These are phyloP conservation scores for Lota lota DNA, from an alignment of 2,113 vertebrate genomes.

Conservation along the genomic window DNA sequence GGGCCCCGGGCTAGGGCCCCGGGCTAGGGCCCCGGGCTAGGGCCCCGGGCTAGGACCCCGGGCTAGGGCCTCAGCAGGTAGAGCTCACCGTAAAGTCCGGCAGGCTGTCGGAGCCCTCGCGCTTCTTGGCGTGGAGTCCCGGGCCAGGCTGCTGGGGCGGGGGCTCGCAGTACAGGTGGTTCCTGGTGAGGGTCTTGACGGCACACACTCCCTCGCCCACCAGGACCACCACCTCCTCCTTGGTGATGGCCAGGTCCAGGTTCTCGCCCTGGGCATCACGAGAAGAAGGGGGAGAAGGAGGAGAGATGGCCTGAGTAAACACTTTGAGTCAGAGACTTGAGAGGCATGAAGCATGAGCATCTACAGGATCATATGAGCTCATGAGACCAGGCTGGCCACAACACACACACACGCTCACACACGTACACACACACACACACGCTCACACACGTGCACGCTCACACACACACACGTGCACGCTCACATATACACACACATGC, in stretches of 20 bases:
- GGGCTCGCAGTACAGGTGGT: constrained; percentile 95
- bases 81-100: constrained; percentile 89
- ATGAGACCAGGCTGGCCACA: background rate
- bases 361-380: no score
- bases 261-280: constrained; percentile 83
- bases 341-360: no score
- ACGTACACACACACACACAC: no score
- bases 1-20: no score
- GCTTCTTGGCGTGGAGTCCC: constrained; percentile 66
- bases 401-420: background rate
- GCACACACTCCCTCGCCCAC: constrained; percentile 88
- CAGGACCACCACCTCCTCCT: constrained; percentile 94
- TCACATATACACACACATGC: no score
- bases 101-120: constrained; percentile 80
- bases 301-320: no score
- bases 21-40: background rate
- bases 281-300: background rate
- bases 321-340: no score
- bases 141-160: constrained; percentile 85
- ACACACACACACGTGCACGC: no score
- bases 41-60: no score
- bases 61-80: background rate
- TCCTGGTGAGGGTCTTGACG: constrained; percentile 91
- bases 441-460: no score
- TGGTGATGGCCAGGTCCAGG: constrained; percentile 90